These are phyloP conservation scores for Papilio elwesi DNA, from an alignment of 2,888 invertebrate genomes.

Conservation along the genomic window DNA sequence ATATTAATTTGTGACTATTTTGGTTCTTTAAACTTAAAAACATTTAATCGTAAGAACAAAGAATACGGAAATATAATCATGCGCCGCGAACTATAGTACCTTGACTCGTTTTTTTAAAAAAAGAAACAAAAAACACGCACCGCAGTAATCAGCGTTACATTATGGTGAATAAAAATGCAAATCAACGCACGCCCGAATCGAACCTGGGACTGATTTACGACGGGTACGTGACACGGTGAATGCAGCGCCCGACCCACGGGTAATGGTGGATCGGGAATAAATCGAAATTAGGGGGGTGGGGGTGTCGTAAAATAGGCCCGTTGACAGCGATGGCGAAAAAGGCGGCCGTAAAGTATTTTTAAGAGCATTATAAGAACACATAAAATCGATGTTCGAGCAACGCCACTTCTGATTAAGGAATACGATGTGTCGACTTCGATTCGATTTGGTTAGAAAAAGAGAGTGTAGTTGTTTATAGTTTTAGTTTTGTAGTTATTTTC, in stretches of 20 bases:
- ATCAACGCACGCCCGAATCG: conserved; percentile 45
- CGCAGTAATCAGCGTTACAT: conserved; percentile 35
- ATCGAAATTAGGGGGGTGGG: conserved; percentile 31
- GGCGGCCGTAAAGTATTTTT: conserved; percentile 30
- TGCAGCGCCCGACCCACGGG: conserved; percentile 35
- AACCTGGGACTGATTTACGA: conserved; percentile 45
- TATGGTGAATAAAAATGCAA: conserved; percentile 43
- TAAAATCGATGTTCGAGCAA: conserved; percentile 11
- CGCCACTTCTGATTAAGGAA: background rate
- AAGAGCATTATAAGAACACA: conserved; percentile 11
- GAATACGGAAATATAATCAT: background rate
- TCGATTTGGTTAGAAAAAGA: background rate
- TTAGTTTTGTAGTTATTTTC: too few species aligned
- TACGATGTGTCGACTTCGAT: conserved; percentile 13
- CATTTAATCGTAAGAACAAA: background rate
- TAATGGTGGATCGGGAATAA: conserved; percentile 33
- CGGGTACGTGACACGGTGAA: conserved; percentile 44
- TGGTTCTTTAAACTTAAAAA: background rate
- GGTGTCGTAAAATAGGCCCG: conserved; percentile 28
- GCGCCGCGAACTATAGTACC: background rate
- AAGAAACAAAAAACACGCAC: conserved; percentile 1
- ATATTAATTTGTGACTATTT: background rate
- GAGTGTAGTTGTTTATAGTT: background rate
- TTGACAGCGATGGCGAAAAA: conserved; percentile 28
- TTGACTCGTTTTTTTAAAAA: background rate